Evolutionary conservation across 1,140 invertebrate species (phyloP), one percentile per base, ranked within the genome.

Genomic region (Ylistrum balloti): DNA sequence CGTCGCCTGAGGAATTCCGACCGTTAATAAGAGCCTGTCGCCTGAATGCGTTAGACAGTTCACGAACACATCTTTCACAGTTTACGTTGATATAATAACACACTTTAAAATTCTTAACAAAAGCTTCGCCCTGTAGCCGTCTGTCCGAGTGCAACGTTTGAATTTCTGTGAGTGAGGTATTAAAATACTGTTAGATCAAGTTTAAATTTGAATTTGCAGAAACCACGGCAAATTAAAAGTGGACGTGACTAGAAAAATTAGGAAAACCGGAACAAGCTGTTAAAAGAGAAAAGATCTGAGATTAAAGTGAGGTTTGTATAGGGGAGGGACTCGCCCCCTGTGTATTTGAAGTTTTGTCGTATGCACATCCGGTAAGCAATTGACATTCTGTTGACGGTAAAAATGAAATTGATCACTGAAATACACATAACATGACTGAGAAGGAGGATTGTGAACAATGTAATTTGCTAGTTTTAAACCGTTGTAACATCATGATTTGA

Each of bases 141-240:
- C 56, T 74, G 56, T 74, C 56, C 56, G 17, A 74, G 22, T 74
- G 56, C 56, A 74, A n/a, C 9, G 17, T 74, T 74, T 74, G 28
- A 74, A 74, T 74, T 74, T 74, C 5, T 28, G 28, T 74, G 56
- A 74, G 56, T 74, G 22, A 74, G 17, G 56, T 17, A 74, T 74
- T n/a, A 74, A 74, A 74, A 74, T 74, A 74, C 56, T n/a, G 9
- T 74, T 74, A n/a, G 56, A 74, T 74, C 56, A 28, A 45, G n/a
- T 28, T 74, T 74, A n/a, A 74, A 22, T 28, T 74, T 28, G 28
- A 28, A 28, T n/a, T 74, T n/a, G 17, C 22, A 28, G 17, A 74
- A 74, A 74, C 11, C 56, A 28, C 28, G 56, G 20, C 9, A 17
- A 74, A 74, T 74, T 28, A 74, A 74, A n/a, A 74, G 22, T 3